Conservation (phyloP, 2,113 vertebrate species). For the Cyanocitta stelleri region DNA sequence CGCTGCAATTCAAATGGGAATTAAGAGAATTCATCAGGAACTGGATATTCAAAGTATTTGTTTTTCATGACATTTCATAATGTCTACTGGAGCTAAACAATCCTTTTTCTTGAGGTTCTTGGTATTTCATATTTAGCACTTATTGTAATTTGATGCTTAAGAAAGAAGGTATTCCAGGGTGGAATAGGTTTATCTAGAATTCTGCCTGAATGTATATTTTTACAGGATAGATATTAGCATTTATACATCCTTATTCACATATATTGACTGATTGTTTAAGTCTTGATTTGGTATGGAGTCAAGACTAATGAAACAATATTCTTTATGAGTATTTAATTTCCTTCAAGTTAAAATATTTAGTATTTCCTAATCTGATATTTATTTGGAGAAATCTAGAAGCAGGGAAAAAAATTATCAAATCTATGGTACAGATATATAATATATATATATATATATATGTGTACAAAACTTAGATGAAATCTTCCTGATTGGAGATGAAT, state of each 20-base stretch:
- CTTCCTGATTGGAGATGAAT: not conserved
- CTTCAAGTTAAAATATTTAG: not conserved
- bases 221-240: not conserved
- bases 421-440: not conserved
- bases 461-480: not conserved
- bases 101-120: not conserved
- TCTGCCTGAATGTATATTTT: not conserved
- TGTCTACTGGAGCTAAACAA: not conserved
- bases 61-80: not conserved
- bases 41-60: not conserved
- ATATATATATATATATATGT: not conserved
- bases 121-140: not conserved
- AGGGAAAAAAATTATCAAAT: not conserved
- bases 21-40: not conserved
- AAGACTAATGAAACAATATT: not conserved
- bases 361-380: not conserved
- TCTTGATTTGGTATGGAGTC: not conserved
- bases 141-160: not conserved
- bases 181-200: not conserved
- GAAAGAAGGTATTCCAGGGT: not conserved
- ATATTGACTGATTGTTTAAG: not conserved
- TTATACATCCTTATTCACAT: not conserved
- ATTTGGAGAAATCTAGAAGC: not conserved
- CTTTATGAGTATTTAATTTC: not conserved
- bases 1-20: not conserved